Conservation (phyloP, 2,113 vertebrate species). For the Vulpes vulpes region DNA sequence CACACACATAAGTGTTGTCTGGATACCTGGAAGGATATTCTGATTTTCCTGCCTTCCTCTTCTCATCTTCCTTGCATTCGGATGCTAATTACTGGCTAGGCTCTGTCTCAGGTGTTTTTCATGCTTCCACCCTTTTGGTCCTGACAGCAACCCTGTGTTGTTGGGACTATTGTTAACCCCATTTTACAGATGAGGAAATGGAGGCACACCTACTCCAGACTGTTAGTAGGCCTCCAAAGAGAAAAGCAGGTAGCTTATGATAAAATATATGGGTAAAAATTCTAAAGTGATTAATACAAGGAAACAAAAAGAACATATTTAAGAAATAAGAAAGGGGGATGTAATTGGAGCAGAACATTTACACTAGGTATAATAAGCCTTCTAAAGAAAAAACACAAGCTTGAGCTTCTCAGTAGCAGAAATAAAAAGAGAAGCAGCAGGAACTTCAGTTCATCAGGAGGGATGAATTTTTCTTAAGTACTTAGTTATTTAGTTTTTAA, state of each 20-base stretch:
- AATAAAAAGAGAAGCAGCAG: conserved; percentile 58
- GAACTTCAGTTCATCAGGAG: conserved; percentile 52
- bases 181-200: not conserved
- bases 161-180: too few relatives aligned
- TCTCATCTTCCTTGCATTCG: not conserved
- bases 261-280: not conserved
- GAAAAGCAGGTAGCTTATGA: not conserved
- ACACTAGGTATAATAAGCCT: conserved; percentile 42
- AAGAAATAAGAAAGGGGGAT: not conserved
- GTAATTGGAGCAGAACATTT: conserved; percentile 40
- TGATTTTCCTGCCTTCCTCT: not conserved
- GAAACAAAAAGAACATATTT: not conserved
- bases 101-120: not conserved
- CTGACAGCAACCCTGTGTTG: not conserved
- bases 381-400: conserved; percentile 24
- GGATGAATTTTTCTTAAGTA: conserved; percentile 70
- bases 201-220: not conserved
- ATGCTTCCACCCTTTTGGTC: not conserved
- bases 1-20: not conserved
- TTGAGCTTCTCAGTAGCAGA: conserved; percentile 32
- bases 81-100: not conserved
- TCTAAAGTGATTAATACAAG: not conserved
- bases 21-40: not conserved
- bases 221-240: not conserved
- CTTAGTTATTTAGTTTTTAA: conserved; percentile 75